Base-by-base conservation (phyloP, 2,888 invertebrate species). In the Drosophila nr. medialis region DNA sequence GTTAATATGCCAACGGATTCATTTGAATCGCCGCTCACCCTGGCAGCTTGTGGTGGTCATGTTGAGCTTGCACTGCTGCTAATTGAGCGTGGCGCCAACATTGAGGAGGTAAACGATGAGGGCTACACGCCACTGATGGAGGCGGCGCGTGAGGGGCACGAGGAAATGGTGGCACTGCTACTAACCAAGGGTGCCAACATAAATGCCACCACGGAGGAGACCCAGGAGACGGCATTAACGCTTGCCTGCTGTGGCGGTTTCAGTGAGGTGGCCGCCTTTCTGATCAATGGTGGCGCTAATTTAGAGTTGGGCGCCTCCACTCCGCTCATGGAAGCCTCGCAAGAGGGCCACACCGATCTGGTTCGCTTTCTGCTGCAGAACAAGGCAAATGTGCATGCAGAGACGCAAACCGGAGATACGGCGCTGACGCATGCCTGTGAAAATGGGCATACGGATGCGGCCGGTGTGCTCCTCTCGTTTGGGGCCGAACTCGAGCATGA, bases 101-200 rank as follows among this genome's bases (percentile, higher is more conserved):
- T 99, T 90, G 99, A 99, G 93, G 99, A 99, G 94, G 98, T 98
- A 68, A 99, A 99, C 93, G 99, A 99, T 93, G 99, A 99, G 94
- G 99, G 99, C 32, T 99, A 99, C 94, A 99, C 99, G 38, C 99
- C 99, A 27, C 94, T 99, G 74, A 99, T 99, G 99, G 99, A 99
- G 94, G 99, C 99, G 53, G 98, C 99, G 0, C 94, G 99, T 56
- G 99, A 99, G 93, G 99, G 99, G 64, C 99, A 99, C 93, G 98
- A 99, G 92, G 98, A 99, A 93, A 99, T 99, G 98, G 99, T 99
- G 11, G 97, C 98, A 51, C 94, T 99, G 63, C 95, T 99, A 64
- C 94, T 99, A 18, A 96, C 96, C 77, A 98, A 98, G 94, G 98
- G 97, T 83, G 99, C 99, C 56, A 97, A 98, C 91, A 98, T 99